These are phyloP conservation scores for Apis cerana DNA, from an alignment of 1,140 invertebrate species.

Conservation along the genomic window DNA sequence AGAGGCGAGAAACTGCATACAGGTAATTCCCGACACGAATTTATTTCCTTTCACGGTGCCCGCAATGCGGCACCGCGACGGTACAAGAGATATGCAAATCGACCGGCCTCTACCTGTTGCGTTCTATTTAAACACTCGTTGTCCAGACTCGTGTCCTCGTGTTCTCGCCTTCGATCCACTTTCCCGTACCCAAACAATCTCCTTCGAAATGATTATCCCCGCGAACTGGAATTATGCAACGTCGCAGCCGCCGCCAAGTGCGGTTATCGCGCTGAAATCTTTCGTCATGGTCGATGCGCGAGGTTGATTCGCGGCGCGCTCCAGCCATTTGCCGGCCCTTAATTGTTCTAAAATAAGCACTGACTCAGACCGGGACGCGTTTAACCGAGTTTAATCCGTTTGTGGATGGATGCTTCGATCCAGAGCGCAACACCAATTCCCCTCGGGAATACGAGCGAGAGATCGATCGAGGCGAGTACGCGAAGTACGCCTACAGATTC, in stretches of 20 bases:
- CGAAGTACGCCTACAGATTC: background rate
- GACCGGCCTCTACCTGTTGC: conserved; percentile 56
- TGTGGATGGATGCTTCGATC: conserved; percentile 27
- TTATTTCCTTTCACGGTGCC: background rate
- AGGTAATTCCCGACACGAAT: background rate
- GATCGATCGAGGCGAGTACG: background rate
- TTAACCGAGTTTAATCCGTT: conserved; percentile 60
- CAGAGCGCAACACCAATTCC: conserved; percentile 19
- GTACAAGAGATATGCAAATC: conserved; percentile 51
- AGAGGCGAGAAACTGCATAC: background rate
- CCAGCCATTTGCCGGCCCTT: conserved; percentile 39
- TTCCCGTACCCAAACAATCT: conserved; percentile 27
- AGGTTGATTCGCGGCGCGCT: conserved; percentile 6
- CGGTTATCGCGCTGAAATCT: conserved; percentile 28
- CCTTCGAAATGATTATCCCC: background rate
- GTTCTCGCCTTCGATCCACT: conserved; percentile 45
- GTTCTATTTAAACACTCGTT: conserved; percentile 46
- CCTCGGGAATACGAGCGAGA: too few species aligned
- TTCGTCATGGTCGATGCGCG: conserved; percentile 42
- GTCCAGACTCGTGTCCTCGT: background rate
- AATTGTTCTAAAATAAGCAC: conserved; percentile 69
- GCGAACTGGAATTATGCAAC: conserved; percentile 25
- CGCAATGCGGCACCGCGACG: background rate
- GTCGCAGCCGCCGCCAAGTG: conserved; percentile 12
- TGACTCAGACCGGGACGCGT: conserved; percentile 57